Base-by-base conservation (phyloP, 1,140 invertebrate species). In the Rhynchophorus ferrugineus region DNA sequence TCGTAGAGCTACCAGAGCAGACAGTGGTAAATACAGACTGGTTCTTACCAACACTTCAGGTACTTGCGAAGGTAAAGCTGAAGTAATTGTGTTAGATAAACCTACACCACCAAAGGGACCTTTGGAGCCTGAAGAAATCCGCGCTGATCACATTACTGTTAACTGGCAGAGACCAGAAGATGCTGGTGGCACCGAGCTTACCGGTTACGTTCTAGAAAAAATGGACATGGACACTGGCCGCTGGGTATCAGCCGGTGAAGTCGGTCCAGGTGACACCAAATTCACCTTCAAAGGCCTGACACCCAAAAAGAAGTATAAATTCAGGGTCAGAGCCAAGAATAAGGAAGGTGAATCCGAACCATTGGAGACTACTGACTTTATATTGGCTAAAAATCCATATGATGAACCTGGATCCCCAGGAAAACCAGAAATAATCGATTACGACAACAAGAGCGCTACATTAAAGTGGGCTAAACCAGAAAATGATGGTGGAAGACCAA, bases 341-440 rank as follows among this genome's bases (percentile, higher is more conserved):
- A 97, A 97, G 67, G 96, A 98, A 74, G 96, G 96, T 1, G 88
- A 95, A 74, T 95, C 95, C 0, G 94, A 98, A 61, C 92, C 96
- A 18, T 72, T 98, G 36, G 90, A 94, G 69, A 92, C 91, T 19
- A 84, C 85, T 8, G 89, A 91, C 60, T 74, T 85, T 3, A 92
- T 95, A 59, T 57, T 85, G 21, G 95, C 95, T 20, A 97, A 91
- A 69, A 98, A 98, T 80, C 95, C 95, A 44, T 99, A 97, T 65
- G 89, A 92, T 66, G 89, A 90, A 58, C 89, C 90, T 57, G 83
- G 82, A 55, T 81, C 86, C 58, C 94, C 95, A 24, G 83, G 89
- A 24, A 91, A 93, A 66, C 94, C 94, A 3, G 83, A 86, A 33
- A 91, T 98, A 60, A 80, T 85, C 49, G 95, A 99, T 69, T 98